Percentiles rank a stretch among this genome's conserved stretches.
Conservation (phyloP, 2,888 invertebrate genomes). For the Metalampra italica region DNA sequence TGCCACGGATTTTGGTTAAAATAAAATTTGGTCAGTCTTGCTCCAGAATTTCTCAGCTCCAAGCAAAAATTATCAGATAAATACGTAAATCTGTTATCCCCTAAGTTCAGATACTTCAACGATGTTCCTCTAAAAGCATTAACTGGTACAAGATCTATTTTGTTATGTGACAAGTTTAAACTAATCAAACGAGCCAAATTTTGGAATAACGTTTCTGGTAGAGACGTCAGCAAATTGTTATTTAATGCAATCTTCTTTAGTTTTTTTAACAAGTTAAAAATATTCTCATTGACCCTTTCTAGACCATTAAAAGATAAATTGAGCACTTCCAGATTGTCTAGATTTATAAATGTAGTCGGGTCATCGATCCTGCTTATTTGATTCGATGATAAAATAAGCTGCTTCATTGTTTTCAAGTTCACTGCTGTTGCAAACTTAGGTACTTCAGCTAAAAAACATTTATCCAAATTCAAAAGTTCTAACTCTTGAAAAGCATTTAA, state of each 20-base stretch:
- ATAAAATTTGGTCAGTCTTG: constrained; percentile 44
- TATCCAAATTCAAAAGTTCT: constrained; percentile 39
- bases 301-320: constrained; percentile 50
- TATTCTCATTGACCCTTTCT: constrained; percentile 36
- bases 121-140: constrained; percentile 47
- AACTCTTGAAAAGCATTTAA: constrained; percentile 31
- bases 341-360: constrained; percentile 28
- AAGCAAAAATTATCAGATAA: constrained; percentile 56
- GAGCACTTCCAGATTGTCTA: constrained; percentile 45
- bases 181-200: constrained; percentile 38
- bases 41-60: constrained; percentile 51
- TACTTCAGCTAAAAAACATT: constrained; percentile 41
- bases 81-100: constrained; percentile 53
- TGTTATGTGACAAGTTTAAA: constrained; percentile 52
- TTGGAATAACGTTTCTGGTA: constrained; percentile 46
- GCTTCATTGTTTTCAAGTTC: constrained; percentile 48
- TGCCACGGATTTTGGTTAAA: constrained; percentile 69
- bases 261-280: constrained; percentile 44
- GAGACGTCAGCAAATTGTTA: constrained; percentile 40
- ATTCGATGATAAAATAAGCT: constrained; percentile 46
- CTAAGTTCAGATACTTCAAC: constrained; percentile 51
- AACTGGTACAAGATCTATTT: constrained; percentile 43
- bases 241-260: constrained; percentile 44
- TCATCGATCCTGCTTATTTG: constrained; percentile 37
- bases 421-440: constrained; percentile 40